Evolutionary conservation across 2,888 invertebrate species (phyloP).

Genomic region (Palloptera scutellata): DNA sequence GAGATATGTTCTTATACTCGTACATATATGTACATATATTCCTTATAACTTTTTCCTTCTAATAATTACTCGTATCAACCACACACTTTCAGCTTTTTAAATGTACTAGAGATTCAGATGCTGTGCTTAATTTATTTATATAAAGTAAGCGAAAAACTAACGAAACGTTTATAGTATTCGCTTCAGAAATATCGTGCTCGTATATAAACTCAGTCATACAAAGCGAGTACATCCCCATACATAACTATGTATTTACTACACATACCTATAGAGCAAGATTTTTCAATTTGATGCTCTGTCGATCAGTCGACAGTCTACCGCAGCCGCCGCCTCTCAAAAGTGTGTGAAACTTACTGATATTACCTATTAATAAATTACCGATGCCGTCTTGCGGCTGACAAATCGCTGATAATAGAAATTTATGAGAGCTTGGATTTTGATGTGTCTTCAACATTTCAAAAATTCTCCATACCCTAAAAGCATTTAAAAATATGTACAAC

Average conservation of each 20-base stretch:
- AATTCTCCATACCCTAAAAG: no score
- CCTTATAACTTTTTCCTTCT: no score
- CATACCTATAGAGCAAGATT: not conserved
- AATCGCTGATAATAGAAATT: slow-evolving; percentile 36
- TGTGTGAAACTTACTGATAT: not conserved
- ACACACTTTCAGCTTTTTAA: not conserved
- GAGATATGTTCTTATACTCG: not conserved
- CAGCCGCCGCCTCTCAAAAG: not conserved
- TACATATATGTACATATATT: not conserved
- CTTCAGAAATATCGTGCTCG: not conserved
- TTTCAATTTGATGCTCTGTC: not conserved
- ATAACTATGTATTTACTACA: not conserved
- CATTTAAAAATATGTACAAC: no score
- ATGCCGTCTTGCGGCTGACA: slow-evolving; percentile 25
- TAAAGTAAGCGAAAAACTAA: not conserved
- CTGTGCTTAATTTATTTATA: not conserved
- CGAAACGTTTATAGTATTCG: not conserved
- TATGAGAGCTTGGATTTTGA: slow-evolving; percentile 10
- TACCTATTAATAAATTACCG: not conserved
- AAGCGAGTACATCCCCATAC: not conserved
- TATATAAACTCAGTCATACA: not conserved
- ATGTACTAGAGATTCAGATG: not conserved
- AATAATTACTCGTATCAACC: not conserved
- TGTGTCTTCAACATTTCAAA: not conserved
- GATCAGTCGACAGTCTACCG: not conserved